phyloP scores from a whole-genome alignment of 1,140 invertebrate species.

The Sitobion miscanthi region DNA sequence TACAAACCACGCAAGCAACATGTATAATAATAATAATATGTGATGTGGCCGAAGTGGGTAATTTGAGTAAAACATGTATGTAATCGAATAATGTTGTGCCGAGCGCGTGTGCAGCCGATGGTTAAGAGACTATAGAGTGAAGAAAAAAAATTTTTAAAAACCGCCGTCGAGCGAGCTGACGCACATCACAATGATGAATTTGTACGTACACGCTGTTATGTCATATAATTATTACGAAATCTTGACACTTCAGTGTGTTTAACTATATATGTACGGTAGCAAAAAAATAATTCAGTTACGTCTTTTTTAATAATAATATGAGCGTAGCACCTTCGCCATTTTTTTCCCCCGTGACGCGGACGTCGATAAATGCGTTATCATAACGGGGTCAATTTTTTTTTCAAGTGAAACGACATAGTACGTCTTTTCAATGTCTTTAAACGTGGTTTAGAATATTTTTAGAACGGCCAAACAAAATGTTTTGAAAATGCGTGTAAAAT shows the following conservation, averaged over 20 bases:
- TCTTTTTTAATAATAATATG: too few relatives aligned
- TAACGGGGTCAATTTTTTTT: neutral
- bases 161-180: neutral
- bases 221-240: neutral
- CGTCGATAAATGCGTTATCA: neutral
- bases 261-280: too few relatives aligned
- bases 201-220: neutral
- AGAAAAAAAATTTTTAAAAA: neutral
- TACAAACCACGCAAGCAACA: neutral
- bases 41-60: neutral
- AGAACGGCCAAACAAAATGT: neutral
- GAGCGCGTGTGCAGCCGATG: neutral
- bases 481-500: too few relatives aligned
- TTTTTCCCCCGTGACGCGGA: neutral
- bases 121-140: neutral
- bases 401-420: neutral
- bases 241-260: neutral
- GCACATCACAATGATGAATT: neutral
- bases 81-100: neutral
- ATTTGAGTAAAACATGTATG: neutral
- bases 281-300: neutral
- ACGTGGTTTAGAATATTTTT: neutral
- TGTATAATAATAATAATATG: neutral
- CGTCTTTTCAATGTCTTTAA: neutral
- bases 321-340: too few relatives aligned